A percentile compares a stretch with the other conserved stretches of the same genome.
Conservation (phyloP, 2,797 vertebrate species). For the Echeneis naucrates region DNA sequence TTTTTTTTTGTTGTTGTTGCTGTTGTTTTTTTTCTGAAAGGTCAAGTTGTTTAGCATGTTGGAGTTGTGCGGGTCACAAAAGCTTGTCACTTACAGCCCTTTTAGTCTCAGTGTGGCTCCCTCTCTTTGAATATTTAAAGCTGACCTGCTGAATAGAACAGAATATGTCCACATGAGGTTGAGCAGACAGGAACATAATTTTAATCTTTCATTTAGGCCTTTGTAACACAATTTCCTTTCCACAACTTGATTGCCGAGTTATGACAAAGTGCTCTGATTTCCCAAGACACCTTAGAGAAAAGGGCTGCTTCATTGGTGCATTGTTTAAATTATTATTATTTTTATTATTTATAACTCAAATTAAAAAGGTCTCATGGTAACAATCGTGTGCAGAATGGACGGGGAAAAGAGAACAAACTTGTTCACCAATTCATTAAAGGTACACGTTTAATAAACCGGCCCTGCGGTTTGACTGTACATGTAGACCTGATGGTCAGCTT, state of each 20-base stretch:
- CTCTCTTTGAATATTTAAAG: neutral
- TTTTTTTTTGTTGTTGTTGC: too few relatives aligned
- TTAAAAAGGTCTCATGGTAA: neutral
- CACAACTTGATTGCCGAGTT: neutral
- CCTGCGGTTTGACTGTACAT: too few relatives aligned
- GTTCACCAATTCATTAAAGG: too few relatives aligned
- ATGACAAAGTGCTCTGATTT: slow-evolving; percentile 18
- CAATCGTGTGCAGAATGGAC: neutral
- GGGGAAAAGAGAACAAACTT: neutral
- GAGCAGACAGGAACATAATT: neutral
- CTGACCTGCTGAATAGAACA: neutral
- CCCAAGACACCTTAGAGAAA: neutral
- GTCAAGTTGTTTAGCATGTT: neutral
- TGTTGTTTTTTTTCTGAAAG: neutral
- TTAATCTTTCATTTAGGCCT: slow-evolving; percentile 10
- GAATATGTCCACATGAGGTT: neutral
- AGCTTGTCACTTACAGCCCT: neutral
- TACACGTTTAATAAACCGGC: too few relatives aligned
- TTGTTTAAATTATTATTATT: neutral
- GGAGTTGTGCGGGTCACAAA: neutral
- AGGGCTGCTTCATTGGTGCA: neutral
- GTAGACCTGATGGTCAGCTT: too few relatives aligned
- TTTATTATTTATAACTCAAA: neutral
- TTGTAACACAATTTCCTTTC: slow-evolving; percentile 3
- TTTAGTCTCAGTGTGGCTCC: neutral